These are phyloP conservation scores for Carcina quercana DNA, from an alignment of 2,888 invertebrate genomes.

Conservation along the genomic window DNA sequence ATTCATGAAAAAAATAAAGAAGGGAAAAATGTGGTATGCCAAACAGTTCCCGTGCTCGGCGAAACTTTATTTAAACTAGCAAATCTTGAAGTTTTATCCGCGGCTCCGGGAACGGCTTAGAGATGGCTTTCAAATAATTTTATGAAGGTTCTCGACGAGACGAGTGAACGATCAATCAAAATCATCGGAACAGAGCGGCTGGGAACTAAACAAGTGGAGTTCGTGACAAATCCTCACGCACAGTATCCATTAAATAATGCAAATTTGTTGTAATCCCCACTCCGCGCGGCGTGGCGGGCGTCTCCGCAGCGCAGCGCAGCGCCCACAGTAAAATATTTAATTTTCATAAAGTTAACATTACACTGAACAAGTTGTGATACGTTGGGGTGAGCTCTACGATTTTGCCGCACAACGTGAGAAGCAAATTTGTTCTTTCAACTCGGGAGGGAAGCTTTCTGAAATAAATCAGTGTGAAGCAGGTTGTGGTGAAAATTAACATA, in stretches of 20 bases:
- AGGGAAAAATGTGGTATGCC: slow-evolving; percentile 52
- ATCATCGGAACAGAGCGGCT: slow-evolving; percentile 30
- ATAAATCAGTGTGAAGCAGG: too few relatives aligned
- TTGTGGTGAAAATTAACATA: too few relatives aligned
- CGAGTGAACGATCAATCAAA: slow-evolving; percentile 34
- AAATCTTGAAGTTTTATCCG: slow-evolving; percentile 22
- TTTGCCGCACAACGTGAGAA: too few relatives aligned
- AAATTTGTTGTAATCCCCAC: slow-evolving; percentile 71
- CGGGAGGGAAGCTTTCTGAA: too few relatives aligned
- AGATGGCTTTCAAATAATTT: neutral
- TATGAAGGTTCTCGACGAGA: neutral
- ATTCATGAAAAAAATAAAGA: slow-evolving; percentile 70
- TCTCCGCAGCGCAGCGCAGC: too few relatives aligned
- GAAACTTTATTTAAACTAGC: slow-evolving; percentile 32
- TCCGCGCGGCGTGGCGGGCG: slow-evolving; percentile 44
- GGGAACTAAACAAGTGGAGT: slow-evolving; percentile 40
- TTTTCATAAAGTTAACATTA: slow-evolving; percentile 73
- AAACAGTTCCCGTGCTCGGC: slow-evolving; percentile 34
- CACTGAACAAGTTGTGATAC: slow-evolving; percentile 35
- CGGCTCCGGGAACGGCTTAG: slow-evolving; percentile 11
- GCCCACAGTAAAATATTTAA: slow-evolving; percentile 67
- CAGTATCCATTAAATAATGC: slow-evolving; percentile 71
- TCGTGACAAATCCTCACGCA: slow-evolving; percentile 67
- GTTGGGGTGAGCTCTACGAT: slow-evolving; percentile 24
- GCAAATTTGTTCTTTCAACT: too few relatives aligned